phyloP scores from a whole-genome alignment of 2,113 vertebrate species.

The Colaptes auratus region DNA sequence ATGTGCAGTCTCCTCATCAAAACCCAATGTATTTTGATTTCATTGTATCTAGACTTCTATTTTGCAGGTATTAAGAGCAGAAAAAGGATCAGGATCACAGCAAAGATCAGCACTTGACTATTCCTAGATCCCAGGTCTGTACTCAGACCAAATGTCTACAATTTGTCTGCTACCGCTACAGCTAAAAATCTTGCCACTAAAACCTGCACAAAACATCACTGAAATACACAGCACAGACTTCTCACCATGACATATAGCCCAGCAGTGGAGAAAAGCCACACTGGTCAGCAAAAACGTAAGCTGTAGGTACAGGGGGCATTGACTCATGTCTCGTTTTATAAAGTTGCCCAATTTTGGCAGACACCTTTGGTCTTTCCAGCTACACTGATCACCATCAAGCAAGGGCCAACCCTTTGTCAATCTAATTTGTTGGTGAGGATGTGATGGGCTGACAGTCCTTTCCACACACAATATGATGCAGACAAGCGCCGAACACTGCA shows the following conservation, averaged over 20 bases:
- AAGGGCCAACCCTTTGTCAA: neutral
- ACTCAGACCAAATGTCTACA: neutral
- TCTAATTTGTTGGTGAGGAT: constrained; percentile 4
- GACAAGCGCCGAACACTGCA: constrained; percentile 16
- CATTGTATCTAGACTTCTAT: neutral
- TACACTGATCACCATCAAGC: neutral
- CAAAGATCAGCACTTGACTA: neutral
- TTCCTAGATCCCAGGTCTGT: neutral
- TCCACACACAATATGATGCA: neutral
- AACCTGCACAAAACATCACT: neutral
- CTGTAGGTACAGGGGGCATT: neutral
- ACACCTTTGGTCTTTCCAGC: neutral
- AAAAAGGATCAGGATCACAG: neutral
- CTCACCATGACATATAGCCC: neutral
- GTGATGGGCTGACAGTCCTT: neutral
- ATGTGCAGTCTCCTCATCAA: neutral
- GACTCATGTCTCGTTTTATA: neutral
- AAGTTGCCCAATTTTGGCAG: neutral
- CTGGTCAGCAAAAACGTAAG: neutral
- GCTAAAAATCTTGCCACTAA: neutral
- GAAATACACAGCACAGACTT: neutral
- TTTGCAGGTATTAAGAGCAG: neutral
- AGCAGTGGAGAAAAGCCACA: neutral
- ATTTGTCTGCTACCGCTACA: neutral
- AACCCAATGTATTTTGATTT: neutral